Conservation (phyloP, 2,113 vertebrate genomes). For the Cyanoramphus novaezelandiae region DNA sequence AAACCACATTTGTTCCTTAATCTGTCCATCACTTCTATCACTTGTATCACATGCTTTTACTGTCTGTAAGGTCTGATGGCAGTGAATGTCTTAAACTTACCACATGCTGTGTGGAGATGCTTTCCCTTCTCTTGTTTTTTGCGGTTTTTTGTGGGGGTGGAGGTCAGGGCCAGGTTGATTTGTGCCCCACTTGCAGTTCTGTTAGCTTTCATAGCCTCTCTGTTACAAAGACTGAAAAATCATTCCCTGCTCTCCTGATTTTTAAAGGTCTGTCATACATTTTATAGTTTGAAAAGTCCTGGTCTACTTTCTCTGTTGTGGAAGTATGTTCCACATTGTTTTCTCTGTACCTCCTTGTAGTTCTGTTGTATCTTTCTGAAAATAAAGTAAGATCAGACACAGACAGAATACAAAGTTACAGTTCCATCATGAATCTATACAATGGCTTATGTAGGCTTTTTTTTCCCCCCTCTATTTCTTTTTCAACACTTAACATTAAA, state of each 20-base stretch:
- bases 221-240: neutral
- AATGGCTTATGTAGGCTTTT: neutral
- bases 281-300: neutral
- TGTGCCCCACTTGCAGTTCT: neutral
- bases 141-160: neutral
- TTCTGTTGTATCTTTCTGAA: neutral
- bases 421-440: neutral
- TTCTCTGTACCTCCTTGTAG: neutral
- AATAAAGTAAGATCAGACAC: neutral
- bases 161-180: neutral
- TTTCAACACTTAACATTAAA: neutral
- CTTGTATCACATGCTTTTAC: neutral
- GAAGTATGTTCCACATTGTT: neutral
- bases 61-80: neutral
- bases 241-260: neutral
- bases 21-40: accelerated
- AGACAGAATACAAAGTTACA: neutral
- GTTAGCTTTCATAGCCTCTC: neutral
- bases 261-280: neutral
- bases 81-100: neutral
- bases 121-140: neutral
- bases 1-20: neutral
- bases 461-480: neutral
- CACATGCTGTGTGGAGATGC: neutral
- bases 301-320: neutral